phyloP scores from a whole-genome alignment of 2,888 invertebrate species.

The Hybos culiciformis region DNA sequence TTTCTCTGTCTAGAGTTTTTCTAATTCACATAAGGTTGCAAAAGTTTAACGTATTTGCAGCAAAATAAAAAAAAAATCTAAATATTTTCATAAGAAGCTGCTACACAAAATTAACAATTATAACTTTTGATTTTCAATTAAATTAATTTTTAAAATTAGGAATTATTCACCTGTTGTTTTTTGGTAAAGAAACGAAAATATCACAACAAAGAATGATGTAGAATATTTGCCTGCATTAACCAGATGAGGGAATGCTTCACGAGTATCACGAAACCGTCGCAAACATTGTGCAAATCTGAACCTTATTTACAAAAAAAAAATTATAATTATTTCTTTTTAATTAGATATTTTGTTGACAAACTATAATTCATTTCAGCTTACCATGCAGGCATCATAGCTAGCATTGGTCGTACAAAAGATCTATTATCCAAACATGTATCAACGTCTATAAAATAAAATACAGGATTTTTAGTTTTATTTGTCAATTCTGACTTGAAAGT shows the following conservation, averaged over 20 bases:
- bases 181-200: conserved; percentile 44
- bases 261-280: conserved; percentile 65
- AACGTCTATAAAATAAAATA: conserved; percentile 30
- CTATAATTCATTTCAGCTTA: too few relatives aligned
- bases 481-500: background rate
- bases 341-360: too few relatives aligned
- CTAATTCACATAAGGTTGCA: too few relatives aligned
- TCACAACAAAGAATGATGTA: conserved; percentile 74
- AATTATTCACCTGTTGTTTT: conserved; percentile 27
- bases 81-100: too few relatives aligned
- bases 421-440: conserved; percentile 38
- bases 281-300: conserved; percentile 76
- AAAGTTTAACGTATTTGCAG: too few relatives aligned
- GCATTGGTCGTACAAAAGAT: conserved; percentile 44
- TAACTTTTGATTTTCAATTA: too few relatives aligned
- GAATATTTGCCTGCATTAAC: conserved; percentile 83
- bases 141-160: conserved; percentile 24
- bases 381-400: conserved; percentile 71
- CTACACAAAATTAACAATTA: too few relatives aligned
- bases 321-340: too few relatives aligned
- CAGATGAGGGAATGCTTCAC: conserved; percentile 65
- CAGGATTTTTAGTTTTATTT: background rate
- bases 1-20: too few relatives aligned
- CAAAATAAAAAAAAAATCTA: too few relatives aligned
- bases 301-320: too few relatives aligned